phyloP scores from a whole-genome alignment of 2,888 invertebrate species.

The Odontothrips loti region DNA sequence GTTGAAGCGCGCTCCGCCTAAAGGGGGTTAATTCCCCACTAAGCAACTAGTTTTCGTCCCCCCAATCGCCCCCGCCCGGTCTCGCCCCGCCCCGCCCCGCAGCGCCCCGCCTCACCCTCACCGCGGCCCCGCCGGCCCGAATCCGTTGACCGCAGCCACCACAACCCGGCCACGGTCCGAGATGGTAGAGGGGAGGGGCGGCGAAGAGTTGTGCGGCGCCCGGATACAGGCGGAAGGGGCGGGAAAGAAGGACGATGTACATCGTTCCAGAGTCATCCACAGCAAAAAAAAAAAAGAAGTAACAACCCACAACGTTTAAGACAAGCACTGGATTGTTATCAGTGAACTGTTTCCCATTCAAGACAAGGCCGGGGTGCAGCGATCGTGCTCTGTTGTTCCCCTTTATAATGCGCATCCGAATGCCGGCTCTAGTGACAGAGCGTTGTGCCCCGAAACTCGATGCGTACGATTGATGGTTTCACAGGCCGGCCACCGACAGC shows the following conservation, averaged over 20 bases:
- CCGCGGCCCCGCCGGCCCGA: not conserved
- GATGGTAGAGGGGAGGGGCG: not conserved
- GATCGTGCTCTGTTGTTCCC: too few species aligned
- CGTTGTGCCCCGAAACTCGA: too few species aligned
- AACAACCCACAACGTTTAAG: too few species aligned
- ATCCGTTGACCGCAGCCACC: not conserved
- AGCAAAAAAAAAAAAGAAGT: too few species aligned
- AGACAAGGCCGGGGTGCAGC: too few species aligned
- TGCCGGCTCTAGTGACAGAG: too few species aligned
- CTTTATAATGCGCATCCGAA: too few species aligned
- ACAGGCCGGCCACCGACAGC: too few species aligned
- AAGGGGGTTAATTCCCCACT: conserved; percentile 13
- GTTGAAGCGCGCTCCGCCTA: not conserved
- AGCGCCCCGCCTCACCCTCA: not conserved
- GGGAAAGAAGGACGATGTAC: not conserved
- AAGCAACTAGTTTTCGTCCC: conserved; percentile 15
- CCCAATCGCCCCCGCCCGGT: not conserved
- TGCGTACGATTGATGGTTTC: too few species aligned
- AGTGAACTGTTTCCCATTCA: too few species aligned
- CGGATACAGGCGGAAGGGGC: not conserved
- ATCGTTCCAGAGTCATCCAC: too few species aligned
- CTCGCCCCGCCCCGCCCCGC: not conserved
- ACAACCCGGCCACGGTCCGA: not conserved
- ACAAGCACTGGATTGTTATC: too few species aligned
- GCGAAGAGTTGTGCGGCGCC: not conserved